Base-by-base conservation (phyloP, 2,113 vertebrate genomes). In the Toxostoma redivivum region DNA sequence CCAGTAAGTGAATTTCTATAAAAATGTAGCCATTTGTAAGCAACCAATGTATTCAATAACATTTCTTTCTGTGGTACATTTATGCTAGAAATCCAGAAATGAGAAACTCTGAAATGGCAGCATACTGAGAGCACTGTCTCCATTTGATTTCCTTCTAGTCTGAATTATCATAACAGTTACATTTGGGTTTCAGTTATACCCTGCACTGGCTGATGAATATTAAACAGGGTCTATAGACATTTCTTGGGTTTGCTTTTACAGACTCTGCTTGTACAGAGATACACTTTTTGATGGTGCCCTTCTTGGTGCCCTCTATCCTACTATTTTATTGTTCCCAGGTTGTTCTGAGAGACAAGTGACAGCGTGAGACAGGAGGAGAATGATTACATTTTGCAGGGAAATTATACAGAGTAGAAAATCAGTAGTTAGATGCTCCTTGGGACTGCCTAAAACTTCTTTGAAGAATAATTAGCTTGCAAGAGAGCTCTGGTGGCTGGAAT, bases 391-490 rank as follows among this genome's bases (percentile, higher is more conserved):
- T 95, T 82, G 24, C 81, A 85, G 38, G 13, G 35, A 91, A 92
- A 92, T 92, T 65, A 72, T 47, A 64, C 45, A 76, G 81, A 90
- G 58, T 81, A 94, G n/a, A 92, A 95, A 93, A 95, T 92, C 87
- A 92, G 73, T 88, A 78, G 93, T 77, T 80, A 91, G 76, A 70
- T 88, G 90, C 56, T 93, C 92, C 31, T 64, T 90, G 58, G 85
- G 92, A 93, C 79, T 42, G 47, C 60, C 88, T 96, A 48, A 67
- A 93, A 95, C 51, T 77, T 97, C 71, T 93, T 90, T 92, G 88
- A 96, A 96, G 90, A 92, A 83, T 93, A 95, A 95, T 96, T 92
- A 96, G 51, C 51, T 95, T 92, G 71, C 64, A 74, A 67, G 67
- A 88, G 69, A 93, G n/a, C 42, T 86, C 67, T 86, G 37, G 48